Base-by-base conservation (phyloP, 2,888 invertebrate genomes). In the Galeruca laticollis region DNA sequence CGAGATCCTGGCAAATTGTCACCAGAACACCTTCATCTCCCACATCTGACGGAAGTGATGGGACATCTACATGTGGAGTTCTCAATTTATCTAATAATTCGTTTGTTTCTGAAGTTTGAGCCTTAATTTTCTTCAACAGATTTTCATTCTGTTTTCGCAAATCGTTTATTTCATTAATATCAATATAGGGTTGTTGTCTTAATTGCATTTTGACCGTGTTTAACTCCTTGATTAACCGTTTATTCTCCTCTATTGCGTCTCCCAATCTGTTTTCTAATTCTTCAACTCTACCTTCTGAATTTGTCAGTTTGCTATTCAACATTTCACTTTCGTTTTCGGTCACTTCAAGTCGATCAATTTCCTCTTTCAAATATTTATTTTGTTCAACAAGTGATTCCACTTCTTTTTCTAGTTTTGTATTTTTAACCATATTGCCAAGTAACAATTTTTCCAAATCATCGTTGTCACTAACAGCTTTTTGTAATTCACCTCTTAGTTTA, bases 1-100 rank as follows among this genome's bases (percentile, higher is more conserved):
- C 80, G 9, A 82, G 74, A 63, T 83, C 78, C 49, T 77, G 77
- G 21, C 82, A 76, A 47, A 78, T 75, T n/a, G 77, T 72, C 62
- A 79, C 76, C 47, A 83, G 68, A 15, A 77, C 76, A 51, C 80
- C 78, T 64, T 78, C 82, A 60, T 83, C 83, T 11, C 78, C 79
- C 63, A 76, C 77, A 18, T 79, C 78, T 13, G 76, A 33, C 51
- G 74, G 72, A 26, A 60, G 68, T 54, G 71, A 37, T 2, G 54
- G 21, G 37, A 65, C 33, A 60, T 70, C 62, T 15, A 73, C 26
- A 0, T 68, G 15, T 4, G 77, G 68, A 18, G 69, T 68, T 47
- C 81, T 78, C 15, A 80, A 65, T 65, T 78, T 79, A n/a, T 79
- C 75, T 15, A 81, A 13, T 59, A 80, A 66, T 43, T 77, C 74